A percentile compares a stretch with the other conserved stretches of the same genome.
phyloP scores from a whole-genome alignment of 2,113 vertebrate species.

The Centropus unirufus region DNA sequence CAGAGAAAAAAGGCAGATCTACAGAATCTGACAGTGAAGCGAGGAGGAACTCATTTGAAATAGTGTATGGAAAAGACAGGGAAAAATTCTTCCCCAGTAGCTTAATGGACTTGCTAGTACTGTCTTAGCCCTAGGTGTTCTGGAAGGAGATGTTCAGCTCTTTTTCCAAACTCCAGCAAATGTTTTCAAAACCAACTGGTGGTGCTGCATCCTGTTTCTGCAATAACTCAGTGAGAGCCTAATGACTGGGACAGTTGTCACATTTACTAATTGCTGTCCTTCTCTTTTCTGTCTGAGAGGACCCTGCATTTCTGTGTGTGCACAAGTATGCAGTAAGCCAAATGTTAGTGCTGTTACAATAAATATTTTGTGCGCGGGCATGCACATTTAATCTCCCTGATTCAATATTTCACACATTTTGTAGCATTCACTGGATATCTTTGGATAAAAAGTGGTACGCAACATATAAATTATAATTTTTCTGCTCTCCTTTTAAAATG shows the following conservation, averaged over 20 bases:
- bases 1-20: neutral
- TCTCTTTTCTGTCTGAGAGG: neutral
- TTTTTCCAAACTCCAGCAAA: neutral
- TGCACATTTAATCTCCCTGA: neutral
- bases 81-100: neutral
- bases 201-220: neutral
- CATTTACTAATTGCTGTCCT: neutral
- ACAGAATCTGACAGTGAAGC: neutral
- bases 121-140: neutral
- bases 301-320: neutral
- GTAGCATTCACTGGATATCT: neutral
- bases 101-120: neutral
- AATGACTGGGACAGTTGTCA: neutral
- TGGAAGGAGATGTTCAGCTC: neutral
- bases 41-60: neutral
- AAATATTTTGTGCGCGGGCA: neutral
- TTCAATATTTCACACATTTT: neutral
- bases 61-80: neutral
- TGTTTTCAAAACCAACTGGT: neutral
- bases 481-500: neutral
- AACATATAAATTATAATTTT: neutral
- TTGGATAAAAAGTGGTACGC: neutral
- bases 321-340: neutral
- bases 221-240: neutral
- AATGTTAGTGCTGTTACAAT: neutral